These are phyloP conservation scores for Phataginus tetradactyla DNA, from an alignment of 2,797 vertebrate species.

Conservation along the genomic window DNA sequence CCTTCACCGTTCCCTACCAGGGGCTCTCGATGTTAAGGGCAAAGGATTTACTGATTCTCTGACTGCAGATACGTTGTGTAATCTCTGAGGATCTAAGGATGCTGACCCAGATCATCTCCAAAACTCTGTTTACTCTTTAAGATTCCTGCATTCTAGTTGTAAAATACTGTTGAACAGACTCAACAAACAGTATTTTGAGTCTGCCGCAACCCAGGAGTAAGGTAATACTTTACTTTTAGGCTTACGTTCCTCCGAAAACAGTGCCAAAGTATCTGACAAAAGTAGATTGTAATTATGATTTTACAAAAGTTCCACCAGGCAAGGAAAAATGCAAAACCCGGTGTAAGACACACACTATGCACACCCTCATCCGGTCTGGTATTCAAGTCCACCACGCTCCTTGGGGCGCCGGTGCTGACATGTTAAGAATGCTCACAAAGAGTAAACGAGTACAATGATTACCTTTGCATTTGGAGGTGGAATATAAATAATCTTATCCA, in stretches of 20 bases:
- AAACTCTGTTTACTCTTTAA: not conserved
- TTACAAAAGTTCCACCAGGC: not conserved
- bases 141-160: not conserved
- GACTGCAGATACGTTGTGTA: not conserved
- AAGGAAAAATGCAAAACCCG: not conserved
- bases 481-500: conserved; percentile 95
- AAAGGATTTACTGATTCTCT: not conserved
- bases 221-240: not conserved
- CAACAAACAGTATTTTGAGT: not conserved
- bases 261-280: not conserved
- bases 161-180: not conserved
- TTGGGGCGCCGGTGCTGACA: not conserved
- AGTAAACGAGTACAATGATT: not conserved
- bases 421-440: not conserved
- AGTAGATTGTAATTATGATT: not conserved
- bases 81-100: not conserved
- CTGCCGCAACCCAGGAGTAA: not conserved
- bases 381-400: not conserved
- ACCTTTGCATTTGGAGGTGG: conserved; percentile 95
- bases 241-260: not conserved
- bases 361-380: not conserved
- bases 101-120: not conserved
- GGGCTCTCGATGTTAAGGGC: not conserved
- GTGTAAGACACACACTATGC: not conserved
- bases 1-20: not conserved